These are phyloP conservation scores for Cacatua alba DNA, from an alignment of 2,113 vertebrate species.

Conservation along the genomic window DNA sequence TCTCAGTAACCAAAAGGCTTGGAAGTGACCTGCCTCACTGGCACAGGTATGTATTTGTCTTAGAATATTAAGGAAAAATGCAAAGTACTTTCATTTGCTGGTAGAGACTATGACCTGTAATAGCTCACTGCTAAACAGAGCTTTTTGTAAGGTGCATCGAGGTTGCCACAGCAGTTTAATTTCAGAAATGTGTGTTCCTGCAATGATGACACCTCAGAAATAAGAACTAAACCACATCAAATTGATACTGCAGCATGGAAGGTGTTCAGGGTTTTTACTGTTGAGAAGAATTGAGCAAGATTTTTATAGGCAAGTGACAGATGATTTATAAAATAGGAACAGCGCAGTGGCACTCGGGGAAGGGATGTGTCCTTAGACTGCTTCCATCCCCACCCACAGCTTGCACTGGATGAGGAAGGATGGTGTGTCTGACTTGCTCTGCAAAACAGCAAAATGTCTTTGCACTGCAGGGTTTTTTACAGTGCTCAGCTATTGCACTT, in stretches of 20 bases:
- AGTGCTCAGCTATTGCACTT: background rate
- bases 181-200: background rate
- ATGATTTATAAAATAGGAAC: background rate
- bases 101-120: background rate
- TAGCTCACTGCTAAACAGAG: background rate
- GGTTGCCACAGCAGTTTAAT: background rate
- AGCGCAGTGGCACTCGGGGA: background rate
- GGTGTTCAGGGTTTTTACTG: background rate
- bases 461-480: background rate
- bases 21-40: background rate
- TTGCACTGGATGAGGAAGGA: background rate
- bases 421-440: background rate
- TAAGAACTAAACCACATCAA: background rate
- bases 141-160: background rate
- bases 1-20: background rate
- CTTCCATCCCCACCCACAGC: background rate
- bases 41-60: background rate
- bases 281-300: background rate
- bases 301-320: background rate
- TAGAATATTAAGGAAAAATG: background rate
- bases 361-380: background rate
- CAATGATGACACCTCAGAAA: background rate
- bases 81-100: background rate
- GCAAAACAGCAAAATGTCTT: background rate
- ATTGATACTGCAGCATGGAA: background rate